Evolutionary conservation across 2,888 invertebrate genomes (phyloP).

Genomic region (Tetrapedia diversipes): DNA sequence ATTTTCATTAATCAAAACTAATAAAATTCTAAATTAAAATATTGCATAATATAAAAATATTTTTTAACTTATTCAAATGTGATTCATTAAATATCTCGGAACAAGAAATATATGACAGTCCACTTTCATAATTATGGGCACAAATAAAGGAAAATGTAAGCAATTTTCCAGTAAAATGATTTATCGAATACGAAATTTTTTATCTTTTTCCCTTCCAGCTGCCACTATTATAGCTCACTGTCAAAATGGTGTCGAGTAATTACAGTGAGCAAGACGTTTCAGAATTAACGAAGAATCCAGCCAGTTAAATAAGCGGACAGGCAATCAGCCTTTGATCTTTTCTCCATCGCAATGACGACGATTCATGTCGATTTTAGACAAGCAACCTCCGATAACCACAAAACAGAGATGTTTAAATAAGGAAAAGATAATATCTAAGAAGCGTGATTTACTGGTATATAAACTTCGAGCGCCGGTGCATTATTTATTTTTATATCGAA

Average conservation of each 20-base stretch:
- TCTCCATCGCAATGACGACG: slow-evolving; percentile 7
- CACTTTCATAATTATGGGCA: no score
- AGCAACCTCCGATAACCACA: slow-evolving; percentile 22
- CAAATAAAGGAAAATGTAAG: no score
- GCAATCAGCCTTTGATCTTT: slow-evolving; percentile 35
- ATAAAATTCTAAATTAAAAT: no score
- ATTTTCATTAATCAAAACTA: no score
- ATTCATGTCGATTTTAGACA: slow-evolving; percentile 32
- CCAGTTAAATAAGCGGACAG: slow-evolving; percentile 30
- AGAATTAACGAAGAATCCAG: slow-evolving; percentile 20
- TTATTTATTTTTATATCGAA: slow-evolving; percentile 16
- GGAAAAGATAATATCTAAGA: slow-evolving; percentile 10
- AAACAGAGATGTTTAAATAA: slow-evolving; percentile 24
- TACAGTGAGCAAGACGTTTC: slow-evolving; percentile 21
- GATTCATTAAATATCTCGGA: no score
- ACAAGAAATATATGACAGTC: no score
- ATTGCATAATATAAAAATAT: no score
- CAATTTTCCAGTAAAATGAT: not conserved
- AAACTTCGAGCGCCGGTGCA: slow-evolving; percentile 33
- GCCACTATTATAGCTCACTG: not conserved
- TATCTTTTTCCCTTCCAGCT: not conserved
- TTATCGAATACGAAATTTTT: not conserved
- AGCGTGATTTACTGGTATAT: slow-evolving; percentile 15
- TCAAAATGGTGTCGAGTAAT: slow-evolving; percentile 18
- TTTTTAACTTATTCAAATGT: no score